These are phyloP conservation scores for Phoxinus phoxinus DNA, from an alignment of 2,113 vertebrate genomes.

Conservation along the genomic window DNA sequence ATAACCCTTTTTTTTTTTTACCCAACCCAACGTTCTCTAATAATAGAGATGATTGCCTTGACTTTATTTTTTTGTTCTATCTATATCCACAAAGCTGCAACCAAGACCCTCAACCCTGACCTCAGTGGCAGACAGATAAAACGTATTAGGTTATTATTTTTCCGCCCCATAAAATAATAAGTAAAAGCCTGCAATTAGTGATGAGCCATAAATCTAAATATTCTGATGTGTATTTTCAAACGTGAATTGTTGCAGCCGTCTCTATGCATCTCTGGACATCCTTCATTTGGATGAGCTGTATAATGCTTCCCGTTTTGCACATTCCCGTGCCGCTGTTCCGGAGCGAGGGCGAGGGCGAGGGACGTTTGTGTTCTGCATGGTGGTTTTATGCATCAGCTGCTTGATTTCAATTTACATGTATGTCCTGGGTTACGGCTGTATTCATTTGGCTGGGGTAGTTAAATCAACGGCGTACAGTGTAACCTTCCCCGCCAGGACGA, in stretches of 20 bases:
- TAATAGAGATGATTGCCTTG: slow-evolving; percentile 11
- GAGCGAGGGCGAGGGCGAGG: slow-evolving; percentile 65
- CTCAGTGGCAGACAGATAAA: slow-evolving; percentile 67
- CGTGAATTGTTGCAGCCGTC: slow-evolving; percentile 52
- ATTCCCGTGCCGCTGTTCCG: slow-evolving; percentile 74
- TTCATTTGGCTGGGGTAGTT: slow-evolving; percentile 83
- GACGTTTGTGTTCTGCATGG: slow-evolving; percentile 80
- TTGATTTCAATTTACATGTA: slow-evolving; percentile 86
- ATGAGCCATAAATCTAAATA: slow-evolving; percentile 81
- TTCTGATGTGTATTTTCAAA: slow-evolving; percentile 74
- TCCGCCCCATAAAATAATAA: slow-evolving; percentile 82
- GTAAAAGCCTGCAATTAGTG: slow-evolving; percentile 81
- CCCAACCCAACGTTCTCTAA: too few species aligned
- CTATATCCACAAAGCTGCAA: slow-evolving; percentile 23
- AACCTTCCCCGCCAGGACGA: slow-evolving; percentile 77
- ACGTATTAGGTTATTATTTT: slow-evolving; percentile 85
- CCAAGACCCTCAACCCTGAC: slow-evolving; percentile 58
- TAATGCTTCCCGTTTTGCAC: slow-evolving; percentile 76
- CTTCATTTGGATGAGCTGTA: slow-evolving; percentile 74
- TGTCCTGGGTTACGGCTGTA: slow-evolving; percentile 78
- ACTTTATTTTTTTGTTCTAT: not conserved
- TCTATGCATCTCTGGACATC: slow-evolving; percentile 59
- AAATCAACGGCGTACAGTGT: slow-evolving; percentile 85
- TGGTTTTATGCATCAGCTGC: slow-evolving; percentile 87
- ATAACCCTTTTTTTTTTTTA: too few species aligned